Base-by-base conservation (phyloP, 2,888 invertebrate species). In the Habroteleia sp. region DNA sequence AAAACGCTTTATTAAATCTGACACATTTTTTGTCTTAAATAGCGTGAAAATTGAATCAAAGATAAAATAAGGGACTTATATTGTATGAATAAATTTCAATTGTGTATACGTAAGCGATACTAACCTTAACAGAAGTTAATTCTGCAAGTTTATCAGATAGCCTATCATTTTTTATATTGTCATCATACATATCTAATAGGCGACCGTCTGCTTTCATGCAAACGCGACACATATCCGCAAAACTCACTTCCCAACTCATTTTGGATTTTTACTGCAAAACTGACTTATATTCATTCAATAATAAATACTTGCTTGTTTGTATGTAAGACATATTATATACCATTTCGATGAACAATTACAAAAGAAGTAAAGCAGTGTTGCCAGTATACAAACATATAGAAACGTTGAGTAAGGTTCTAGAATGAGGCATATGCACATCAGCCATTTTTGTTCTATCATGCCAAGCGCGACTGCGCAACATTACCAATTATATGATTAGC, bases 181-280 rank as follows among this genome's bases (percentile, higher is more conserved):
- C 84, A 14, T 83, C 84, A 44, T 83, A 88, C 84, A 88, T 84
- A 2, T 86, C 81, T 25, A 87, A 52, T 52, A 88, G 80, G 11
- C 79, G 78, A 23, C 86, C 83, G 31, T 84, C 85, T 5, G 81
- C 81, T 78, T 83, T 83, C 88, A 88, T 88, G 48, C 88, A 88
- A 0, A 84, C 86, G 3, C 88, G 87, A 71, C 88, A 88, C 81
- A 86, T 87, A 3, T 85, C 81, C 3, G 79, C 81, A 62, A 66
- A 81, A 13, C 76, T 79, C 8, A 80, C 80, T 79, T 80, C 81
- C 81, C 76, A 83, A 63, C 74, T 84, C 83, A 80, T 81, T 46
- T 65, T 71, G 20, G 13, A 11, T 37, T 31, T 41, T 42, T n/a
- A 17, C 44, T 7, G 27, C 10, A 33, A 42, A 8, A 52, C 31